A percentile compares a stretch with the other conserved stretches of the same genome.
Evolutionary conservation across 2,888 invertebrate species (phyloP).

Genomic region (Sesamia inferens): DNA sequence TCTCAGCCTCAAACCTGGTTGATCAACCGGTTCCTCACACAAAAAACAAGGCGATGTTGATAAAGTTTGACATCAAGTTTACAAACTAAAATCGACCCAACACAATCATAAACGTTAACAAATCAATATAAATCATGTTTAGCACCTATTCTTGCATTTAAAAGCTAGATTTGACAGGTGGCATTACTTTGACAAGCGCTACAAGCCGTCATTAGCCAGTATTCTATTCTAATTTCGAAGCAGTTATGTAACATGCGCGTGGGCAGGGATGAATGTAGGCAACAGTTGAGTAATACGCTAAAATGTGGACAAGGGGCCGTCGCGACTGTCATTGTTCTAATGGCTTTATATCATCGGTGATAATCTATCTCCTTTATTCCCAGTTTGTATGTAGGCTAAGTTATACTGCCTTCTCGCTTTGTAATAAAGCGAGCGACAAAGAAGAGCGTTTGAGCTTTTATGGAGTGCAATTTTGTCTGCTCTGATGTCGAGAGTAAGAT

Average conservation of each 20-base stretch:
- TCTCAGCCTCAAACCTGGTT: neutral
- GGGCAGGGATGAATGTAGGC: conserved; percentile 65
- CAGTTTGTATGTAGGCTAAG: conserved; percentile 3
- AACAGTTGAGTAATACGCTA: conserved; percentile 76
- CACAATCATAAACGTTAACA: conserved; percentile 55
- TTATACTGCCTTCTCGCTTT: neutral
- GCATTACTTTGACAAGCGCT: conserved; percentile 69
- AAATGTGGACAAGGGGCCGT: conserved; percentile 65
- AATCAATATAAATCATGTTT: conserved; percentile 58
- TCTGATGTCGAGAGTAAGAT: neutral
- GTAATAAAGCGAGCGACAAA: conserved; percentile 7
- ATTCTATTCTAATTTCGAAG: conserved; percentile 81
- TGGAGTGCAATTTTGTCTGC: conserved; percentile 4
- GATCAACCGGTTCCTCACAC: conserved; percentile 12
- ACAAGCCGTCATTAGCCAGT: conserved; percentile 69
- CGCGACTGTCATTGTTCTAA: conserved; percentile 48
- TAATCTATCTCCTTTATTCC: conserved; percentile 23
- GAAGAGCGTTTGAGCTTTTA: conserved; percentile 17
- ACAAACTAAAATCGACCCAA: conserved; percentile 50
- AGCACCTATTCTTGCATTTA: conserved; percentile 51
- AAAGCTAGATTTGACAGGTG: conserved; percentile 64
- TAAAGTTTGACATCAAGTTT: conserved; percentile 26
- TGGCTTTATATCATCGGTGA: conserved; percentile 32
- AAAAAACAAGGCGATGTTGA: conserved; percentile 10
- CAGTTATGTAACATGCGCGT: conserved; percentile 74